Base-by-base conservation (phyloP, 2,113 vertebrate genomes). In the Ameiurus melas region DNA sequence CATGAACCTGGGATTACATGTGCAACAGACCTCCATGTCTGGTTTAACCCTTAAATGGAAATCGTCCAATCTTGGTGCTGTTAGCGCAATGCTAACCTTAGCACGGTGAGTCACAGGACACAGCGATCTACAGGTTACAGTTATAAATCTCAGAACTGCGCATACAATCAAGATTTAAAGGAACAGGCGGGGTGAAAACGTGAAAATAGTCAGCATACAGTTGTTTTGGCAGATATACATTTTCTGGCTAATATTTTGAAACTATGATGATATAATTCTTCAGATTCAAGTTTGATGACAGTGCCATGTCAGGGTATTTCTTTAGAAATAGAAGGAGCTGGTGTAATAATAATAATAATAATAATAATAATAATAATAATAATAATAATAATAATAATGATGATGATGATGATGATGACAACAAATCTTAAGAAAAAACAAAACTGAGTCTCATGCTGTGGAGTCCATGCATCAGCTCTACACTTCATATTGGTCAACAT, bases 361-460 rank as follows among this genome's bases (percentile, higher is more conserved):
- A 79, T 36, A 85, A 60, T 33, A 57, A 90, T 58, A 86, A 88
- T 81, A 89, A 77, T 85, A 60, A 85, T 70, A 88, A 90, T 82
- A 85, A 87, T 83, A 85, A 91, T 19, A 87, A 78, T 47, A 91
- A 85, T n/a, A 89, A 91, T 71, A n/a, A n/a, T n/a, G n/a, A n/a
- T n/a, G n/a, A n/a, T n/a, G n/a, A n/a, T n/a, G n/a, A n/a, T n/a
- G n/a, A n/a, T n/a, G n/a, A 82, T 27, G 84, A 88, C 7, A 89
- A 83, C 75, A 66, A 84, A 90, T 87, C 84, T 85, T 89, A 91
- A 91, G 93, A 64, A 33, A 33, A 91, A 90, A 89, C 70, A 87
- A 73, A 88, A 66, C 36, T 43, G 79, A 80, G 77, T 85, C 68
- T 85, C 83, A 85, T 53, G 81, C 80, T 55, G 13, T 82, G 83